Percentiles rank a stretch among this genome's conserved stretches.
phyloP scores from a whole-genome alignment of 2,797 vertebrate species.

The Monodelphis domestica region DNA sequence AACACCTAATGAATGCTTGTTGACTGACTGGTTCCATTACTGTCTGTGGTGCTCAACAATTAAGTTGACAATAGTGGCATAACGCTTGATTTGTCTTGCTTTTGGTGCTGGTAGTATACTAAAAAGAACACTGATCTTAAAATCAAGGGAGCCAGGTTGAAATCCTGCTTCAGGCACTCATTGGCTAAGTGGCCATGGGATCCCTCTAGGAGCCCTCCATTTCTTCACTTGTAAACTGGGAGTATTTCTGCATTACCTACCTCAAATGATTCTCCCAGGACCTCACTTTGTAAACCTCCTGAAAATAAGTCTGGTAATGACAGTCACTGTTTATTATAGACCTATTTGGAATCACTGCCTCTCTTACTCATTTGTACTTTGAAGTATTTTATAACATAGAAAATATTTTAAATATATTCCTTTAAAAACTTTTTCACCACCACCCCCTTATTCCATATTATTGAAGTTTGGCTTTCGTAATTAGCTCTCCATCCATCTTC shows the following conservation, averaged over 20 bases:
- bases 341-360: neutral
- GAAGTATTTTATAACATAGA: constrained; percentile 15
- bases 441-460: neutral
- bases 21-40: neutral
- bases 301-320: constrained; percentile 9
- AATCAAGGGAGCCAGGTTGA: neutral
- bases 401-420: neutral
- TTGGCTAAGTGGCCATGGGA: neutral
- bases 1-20: neutral
- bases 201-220: neutral
- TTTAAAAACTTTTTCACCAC: constrained; percentile 42
- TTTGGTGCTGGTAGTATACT: neutral
- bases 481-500: neutral
- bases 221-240: neutral
- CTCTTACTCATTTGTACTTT: constrained; percentile 44
- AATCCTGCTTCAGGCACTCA: neutral
- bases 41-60: constrained; percentile 22
- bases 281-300: neutral
- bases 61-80: neutral
- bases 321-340: neutral
- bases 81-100: neutral
- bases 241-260: neutral
- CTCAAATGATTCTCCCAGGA: neutral
- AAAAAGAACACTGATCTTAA: neutral
- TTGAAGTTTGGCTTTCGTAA: neutral